Conservation (phyloP, 2,797 vertebrate genomes). For the Lepidocolaptes lacrymiger region DNA sequence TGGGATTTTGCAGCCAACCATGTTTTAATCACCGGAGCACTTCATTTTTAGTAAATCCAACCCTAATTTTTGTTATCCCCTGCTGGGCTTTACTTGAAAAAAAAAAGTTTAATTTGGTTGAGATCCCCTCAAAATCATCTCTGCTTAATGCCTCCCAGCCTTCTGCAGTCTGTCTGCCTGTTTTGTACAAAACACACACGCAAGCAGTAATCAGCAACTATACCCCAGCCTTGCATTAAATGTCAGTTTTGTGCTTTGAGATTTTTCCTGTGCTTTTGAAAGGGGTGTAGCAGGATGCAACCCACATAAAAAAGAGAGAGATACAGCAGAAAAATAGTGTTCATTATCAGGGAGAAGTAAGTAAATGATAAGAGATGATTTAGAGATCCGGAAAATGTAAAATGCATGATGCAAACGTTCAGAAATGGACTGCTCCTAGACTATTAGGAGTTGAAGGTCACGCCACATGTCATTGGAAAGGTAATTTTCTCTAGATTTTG, state of each 20-base stretch:
- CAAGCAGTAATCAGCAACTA: background rate
- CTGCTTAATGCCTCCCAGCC: slow-evolving; percentile 61
- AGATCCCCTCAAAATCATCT: slow-evolving; percentile 63
- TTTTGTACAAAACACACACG: background rate
- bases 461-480: slow-evolving; percentile 59
- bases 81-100: slow-evolving; percentile 57
- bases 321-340: slow-evolving; percentile 10
- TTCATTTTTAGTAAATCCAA: slow-evolving; percentile 70
- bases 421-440: slow-evolving; percentile 49
- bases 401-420: slow-evolving; percentile 35
- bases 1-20: slow-evolving; percentile 57
- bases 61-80: slow-evolving; percentile 59
- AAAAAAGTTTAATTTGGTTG: slow-evolving; percentile 67
- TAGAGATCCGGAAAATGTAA: slow-evolving; percentile 51
- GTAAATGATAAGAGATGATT: slow-evolving; percentile 62
- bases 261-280: slow-evolving; percentile 26
- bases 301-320: background rate
- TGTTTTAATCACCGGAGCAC: slow-evolving; percentile 59
- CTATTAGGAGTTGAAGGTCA: slow-evolving; percentile 70
- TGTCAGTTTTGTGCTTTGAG: slow-evolving; percentile 26
- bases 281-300: background rate
- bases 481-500: slow-evolving; percentile 70
- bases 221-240: background rate
- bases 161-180: background rate
- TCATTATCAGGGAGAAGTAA: slow-evolving; percentile 6